Evolutionary conservation across 2,113 vertebrate genomes (phyloP).

Genomic region (Polyodon spathula): DNA sequence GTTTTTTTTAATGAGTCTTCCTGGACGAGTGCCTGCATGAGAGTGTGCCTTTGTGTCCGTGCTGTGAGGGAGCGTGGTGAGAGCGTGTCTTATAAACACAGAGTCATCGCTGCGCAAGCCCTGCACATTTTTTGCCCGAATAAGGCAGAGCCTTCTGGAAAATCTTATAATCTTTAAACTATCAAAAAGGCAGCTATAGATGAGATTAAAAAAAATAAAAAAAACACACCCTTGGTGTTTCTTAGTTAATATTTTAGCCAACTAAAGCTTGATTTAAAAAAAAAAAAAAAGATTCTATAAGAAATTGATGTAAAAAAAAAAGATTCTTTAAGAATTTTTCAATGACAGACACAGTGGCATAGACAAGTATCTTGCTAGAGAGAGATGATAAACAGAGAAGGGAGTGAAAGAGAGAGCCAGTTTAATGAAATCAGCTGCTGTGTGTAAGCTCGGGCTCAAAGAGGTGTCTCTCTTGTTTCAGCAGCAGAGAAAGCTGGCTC

Average conservation of each 20-base stretch:
- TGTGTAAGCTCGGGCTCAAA: background rate
- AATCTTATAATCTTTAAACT: too few species aligned
- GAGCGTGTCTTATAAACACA: constrained; percentile 6
- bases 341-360: too few species aligned
- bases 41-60: constrained; percentile 1
- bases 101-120: constrained; percentile 15
- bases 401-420: background rate
- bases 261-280: too few species aligned
- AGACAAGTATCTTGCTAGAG: too few species aligned
- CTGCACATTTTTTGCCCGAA: constrained; percentile 65
- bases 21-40: too few species aligned
- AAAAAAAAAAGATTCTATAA: too few species aligned
- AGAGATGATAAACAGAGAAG: too few species aligned
- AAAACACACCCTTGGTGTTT: constrained; percentile 1
- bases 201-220: too few species aligned
- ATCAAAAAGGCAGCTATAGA: constrained; percentile 20
- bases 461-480: constrained; percentile 10
- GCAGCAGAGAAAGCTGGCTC: constrained; percentile 32
- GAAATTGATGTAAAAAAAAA: too few species aligned
- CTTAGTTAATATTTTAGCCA: too few species aligned
- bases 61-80: background rate
- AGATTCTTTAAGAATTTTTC: too few species aligned
- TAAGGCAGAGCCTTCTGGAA: constrained; percentile 42
- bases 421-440: background rate
- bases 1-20: too few species aligned